phyloP scores from a whole-genome alignment of 1,140 invertebrate species.

The Drosophila virilis region DNA sequence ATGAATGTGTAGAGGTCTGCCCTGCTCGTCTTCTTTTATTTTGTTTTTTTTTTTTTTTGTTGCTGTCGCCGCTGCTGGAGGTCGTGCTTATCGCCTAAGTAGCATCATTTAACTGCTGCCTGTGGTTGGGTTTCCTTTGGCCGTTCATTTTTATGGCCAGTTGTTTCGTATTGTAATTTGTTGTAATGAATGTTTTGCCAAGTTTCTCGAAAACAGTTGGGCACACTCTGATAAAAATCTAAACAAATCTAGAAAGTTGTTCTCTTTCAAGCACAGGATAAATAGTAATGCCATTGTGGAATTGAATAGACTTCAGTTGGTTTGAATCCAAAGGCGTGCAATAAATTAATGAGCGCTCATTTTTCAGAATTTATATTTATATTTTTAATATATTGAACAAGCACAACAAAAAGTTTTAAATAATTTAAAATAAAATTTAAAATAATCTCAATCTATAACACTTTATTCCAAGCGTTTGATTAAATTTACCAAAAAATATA shows the following conservation, averaged over 20 bases:
- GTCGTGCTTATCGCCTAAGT: slow-evolving; percentile 69
- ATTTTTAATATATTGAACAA: too few species aligned
- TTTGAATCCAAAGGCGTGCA: too few species aligned
- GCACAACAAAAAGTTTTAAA: too few species aligned
- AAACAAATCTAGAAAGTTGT: slow-evolving; percentile 22
- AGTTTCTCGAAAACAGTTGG: slow-evolving; percentile 30
- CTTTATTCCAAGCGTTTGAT: too few species aligned
- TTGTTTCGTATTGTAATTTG: slow-evolving; percentile 57
- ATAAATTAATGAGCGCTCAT: too few species aligned
- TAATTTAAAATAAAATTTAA: too few species aligned
- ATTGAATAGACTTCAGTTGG: too few species aligned
- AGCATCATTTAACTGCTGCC: slow-evolving; percentile 78
- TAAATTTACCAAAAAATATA: too few species aligned
- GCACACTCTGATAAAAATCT: slow-evolving; percentile 6
- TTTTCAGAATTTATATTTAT: too few species aligned
- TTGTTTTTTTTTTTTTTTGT: background rate
- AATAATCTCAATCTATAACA: too few species aligned
- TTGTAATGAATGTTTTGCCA: slow-evolving; percentile 57
- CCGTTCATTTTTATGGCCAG: slow-evolving; percentile 35
- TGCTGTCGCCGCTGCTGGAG: slow-evolving; percentile 22
- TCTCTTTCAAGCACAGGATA: background rate
- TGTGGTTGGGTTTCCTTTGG: slow-evolving; percentile 50
- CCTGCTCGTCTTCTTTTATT: slow-evolving; percentile 26
- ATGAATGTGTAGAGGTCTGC: slow-evolving; percentile 21
- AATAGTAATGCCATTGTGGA: background rate